These are phyloP conservation scores for Pantherophis guttatus DNA, from an alignment of 2,113 vertebrate species.

Conservation along the genomic window DNA sequence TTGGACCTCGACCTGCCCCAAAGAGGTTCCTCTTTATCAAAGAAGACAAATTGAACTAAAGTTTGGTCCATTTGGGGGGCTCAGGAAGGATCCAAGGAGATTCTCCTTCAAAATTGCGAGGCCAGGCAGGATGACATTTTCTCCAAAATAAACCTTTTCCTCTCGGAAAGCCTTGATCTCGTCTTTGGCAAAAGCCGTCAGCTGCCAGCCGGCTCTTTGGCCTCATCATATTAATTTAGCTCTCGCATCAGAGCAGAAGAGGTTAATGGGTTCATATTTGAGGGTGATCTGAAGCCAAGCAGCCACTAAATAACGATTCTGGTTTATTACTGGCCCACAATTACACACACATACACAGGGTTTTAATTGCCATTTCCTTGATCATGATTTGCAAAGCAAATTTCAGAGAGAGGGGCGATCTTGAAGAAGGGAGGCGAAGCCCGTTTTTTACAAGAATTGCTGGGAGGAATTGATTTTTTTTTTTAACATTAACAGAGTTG, in stretches of 20 bases:
- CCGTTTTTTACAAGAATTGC: neutral
- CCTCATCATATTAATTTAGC: neutral
- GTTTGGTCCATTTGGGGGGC: no score
- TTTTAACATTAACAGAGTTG: no score
- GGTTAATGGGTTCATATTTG: constrained; percentile 27
- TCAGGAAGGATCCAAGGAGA: neutral
- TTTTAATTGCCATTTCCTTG: neutral
- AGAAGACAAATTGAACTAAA: neutral
- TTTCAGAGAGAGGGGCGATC: neutral
- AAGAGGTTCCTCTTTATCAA: neutral
- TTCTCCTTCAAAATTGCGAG: neutral
- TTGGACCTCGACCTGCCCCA: neutral
- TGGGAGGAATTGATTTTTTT: neutral
- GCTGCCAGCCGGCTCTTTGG: no score
- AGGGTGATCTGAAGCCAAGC: neutral
- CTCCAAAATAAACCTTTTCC: neutral
- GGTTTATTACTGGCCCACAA: neutral
- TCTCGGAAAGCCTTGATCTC: neutral
- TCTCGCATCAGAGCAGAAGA: neutral
- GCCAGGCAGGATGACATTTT: neutral
- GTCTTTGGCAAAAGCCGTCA: neutral
- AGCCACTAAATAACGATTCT: neutral
- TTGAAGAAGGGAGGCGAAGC: neutral
- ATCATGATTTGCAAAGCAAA: neutral
- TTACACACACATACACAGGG: neutral